phyloP scores from a whole-genome alignment of 2,888 invertebrate genomes.

The Melanostoma mellinum region DNA sequence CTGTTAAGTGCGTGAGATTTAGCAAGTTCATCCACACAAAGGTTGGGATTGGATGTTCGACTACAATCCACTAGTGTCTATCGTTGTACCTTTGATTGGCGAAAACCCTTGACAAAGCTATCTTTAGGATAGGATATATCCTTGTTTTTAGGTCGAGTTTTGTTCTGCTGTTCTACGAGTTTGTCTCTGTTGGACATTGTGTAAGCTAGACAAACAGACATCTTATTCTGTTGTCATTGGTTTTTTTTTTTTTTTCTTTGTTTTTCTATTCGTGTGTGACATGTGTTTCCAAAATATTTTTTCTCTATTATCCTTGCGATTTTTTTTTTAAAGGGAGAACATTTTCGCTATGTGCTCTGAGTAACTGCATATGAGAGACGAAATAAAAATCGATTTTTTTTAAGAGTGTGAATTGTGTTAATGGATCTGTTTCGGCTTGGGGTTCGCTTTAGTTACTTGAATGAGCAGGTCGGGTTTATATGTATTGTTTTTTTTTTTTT shows the following conservation, averaged over 20 bases:
- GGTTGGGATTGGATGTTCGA: background rate
- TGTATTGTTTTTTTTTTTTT: no score
- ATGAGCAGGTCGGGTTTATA: no score
- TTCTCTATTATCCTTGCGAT: background rate
- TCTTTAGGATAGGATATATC: background rate
- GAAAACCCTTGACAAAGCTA: conserved; percentile 12
- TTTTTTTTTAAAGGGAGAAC: background rate
- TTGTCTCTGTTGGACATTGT: background rate
- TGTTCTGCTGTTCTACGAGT: background rate
- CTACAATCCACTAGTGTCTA: background rate
- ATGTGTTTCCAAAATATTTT: background rate
- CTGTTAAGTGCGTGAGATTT: conserved; percentile 18
- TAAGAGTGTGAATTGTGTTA: no score
- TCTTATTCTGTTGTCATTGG: conserved; percentile 1
- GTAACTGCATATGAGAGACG: no score
- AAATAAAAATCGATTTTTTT: no score
- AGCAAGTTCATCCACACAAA: background rate
- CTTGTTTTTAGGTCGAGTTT: conserved; percentile 36
- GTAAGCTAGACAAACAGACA: background rate
- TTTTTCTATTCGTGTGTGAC: no score
- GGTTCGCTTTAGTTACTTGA: no score
- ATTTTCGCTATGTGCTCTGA: background rate
- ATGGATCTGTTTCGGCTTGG: no score
- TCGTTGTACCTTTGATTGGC: conserved; percentile 26
- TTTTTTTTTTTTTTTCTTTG: no score